phyloP scores from a whole-genome alignment of 2,888 invertebrate genomes.

The Hecatera dysodea region DNA sequence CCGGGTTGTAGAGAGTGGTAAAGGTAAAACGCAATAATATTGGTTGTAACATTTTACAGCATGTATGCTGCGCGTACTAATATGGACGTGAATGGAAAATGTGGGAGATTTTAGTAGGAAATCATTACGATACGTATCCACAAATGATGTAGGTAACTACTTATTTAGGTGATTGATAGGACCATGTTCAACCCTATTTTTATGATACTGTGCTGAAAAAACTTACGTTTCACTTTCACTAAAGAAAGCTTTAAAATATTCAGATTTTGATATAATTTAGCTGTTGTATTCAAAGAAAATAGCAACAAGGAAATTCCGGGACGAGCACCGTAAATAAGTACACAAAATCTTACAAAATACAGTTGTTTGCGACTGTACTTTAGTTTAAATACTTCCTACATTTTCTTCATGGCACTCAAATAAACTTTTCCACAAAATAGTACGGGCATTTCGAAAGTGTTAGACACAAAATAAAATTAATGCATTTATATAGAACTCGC shows the following conservation, averaged over 20 bases:
- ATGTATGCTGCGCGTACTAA: neutral
- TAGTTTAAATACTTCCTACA: slow-evolving; percentile 38
- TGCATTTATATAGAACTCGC: slow-evolving; percentile 41
- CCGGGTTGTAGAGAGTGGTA: slow-evolving; percentile 19
- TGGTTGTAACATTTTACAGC: slow-evolving; percentile 37
- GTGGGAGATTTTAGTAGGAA: neutral
- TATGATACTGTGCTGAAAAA: neutral
- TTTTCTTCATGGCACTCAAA: slow-evolving; percentile 48
- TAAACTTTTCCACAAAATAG: slow-evolving; percentile 39
- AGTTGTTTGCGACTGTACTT: slow-evolving; percentile 53
- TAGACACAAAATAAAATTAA: slow-evolving; percentile 47
- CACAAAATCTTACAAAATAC: slow-evolving; percentile 35
- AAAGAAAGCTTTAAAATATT: neutral
- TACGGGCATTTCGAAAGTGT: slow-evolving; percentile 30
- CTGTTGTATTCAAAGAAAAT: slow-evolving; percentile 15
- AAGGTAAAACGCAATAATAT: slow-evolving; percentile 18
- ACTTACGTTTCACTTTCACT: neutral
- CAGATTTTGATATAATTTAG: slow-evolving; percentile 24
- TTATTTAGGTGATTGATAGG: neutral
- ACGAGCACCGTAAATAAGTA: slow-evolving; percentile 19
- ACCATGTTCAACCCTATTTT: too few relatives aligned
- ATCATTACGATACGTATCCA: neutral
- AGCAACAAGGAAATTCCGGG: slow-evolving; percentile 17
- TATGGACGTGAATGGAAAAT: neutral
- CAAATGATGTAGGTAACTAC: too few relatives aligned